Evolutionary conservation across 2,797 vertebrate species (phyloP), one percentile per base, ranked within the genome.

Genomic region (Dendrocincla tyrannina): DNA sequence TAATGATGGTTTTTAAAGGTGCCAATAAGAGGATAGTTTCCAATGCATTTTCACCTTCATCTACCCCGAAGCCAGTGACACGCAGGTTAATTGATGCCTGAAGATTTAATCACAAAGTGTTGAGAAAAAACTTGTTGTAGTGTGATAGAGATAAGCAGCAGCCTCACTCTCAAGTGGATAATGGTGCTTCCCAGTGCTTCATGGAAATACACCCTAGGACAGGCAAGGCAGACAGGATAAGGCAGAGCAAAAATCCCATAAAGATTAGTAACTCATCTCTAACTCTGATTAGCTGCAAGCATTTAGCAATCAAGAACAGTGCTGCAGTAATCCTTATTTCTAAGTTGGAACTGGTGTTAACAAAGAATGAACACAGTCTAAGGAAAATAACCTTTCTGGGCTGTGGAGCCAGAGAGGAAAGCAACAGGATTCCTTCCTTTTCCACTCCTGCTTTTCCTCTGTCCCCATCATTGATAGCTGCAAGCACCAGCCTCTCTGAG

Each of bases 91-190:
- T 88, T 33, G 3, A 88, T 84, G 42, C 27, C 76, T 83, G 55
- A 37, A 88, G 76, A 89, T 83, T 85, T 88, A 90, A 94, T 93
- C 88, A 93, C 46, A 86, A 95, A 46, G 55, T 78, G 83, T 79
- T 73, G 72, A 91, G 72, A 88, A 80, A 89, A 46, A 78, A 88
- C 73, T 53, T 52, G 14, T 41, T 64, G 12, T 30, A 28, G 27
- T 30, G 41, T 15, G 46, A 85, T 28, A 88, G 15, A 85, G 76
- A 80, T 33, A 91, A 91, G 47, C 30, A 92, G 66, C 17, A 69
- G 63, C 32, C n/a, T 50, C 47, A 49, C 30, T 72, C 41, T 52
- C 20, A 63, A 55, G 66, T 19, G n/a, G 12, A 2, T 47, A 84
- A 44, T 5, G 44, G 11, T 17, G 19, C 18, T 88, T 63, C 56